Evolutionary conservation across 1,140 invertebrate genomes (phyloP).

Genomic region (Drosophila ironensis): DNA sequence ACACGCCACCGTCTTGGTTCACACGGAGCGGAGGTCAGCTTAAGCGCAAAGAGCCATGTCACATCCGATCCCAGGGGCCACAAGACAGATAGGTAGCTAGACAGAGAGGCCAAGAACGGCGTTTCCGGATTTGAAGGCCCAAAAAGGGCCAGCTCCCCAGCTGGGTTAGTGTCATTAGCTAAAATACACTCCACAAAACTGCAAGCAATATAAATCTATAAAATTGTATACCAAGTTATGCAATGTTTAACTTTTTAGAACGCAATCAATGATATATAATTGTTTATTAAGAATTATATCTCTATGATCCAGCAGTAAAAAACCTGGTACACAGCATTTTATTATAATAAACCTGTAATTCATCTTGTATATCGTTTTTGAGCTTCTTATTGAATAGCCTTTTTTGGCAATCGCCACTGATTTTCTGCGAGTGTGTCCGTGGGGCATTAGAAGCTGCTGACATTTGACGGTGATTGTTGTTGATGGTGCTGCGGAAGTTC

Average conservation of each 20-base stretch:
- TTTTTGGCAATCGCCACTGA: no score
- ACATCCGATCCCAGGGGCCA: constrained; percentile 52
- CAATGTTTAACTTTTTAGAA: background rate
- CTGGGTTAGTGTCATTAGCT: constrained; percentile 51
- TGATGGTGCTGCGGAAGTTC: constrained; percentile 60
- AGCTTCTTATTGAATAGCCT: no score
- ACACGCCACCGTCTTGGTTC: constrained; percentile 43
- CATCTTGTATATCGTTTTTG: no score
- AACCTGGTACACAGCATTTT: no score
- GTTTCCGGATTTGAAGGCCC: constrained; percentile 66
- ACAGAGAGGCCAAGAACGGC: constrained; percentile 2
- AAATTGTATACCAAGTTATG: no score
- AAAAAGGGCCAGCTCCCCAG: constrained; percentile 44
- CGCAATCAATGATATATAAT: no score
- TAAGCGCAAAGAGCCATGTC: constrained; percentile 45
- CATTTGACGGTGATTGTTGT: constrained; percentile 5
- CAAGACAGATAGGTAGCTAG: no score
- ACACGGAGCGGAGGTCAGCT: constrained; percentile 37
- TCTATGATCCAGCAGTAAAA: no score
- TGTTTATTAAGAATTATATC: no score
- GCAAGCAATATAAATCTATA: no score
- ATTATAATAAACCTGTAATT: no score
- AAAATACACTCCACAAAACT: constrained; percentile 23
- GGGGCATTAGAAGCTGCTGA: constrained; percentile 36
- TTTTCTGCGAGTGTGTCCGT: constrained; percentile 9